Percentiles rank a stretch among this genome's conserved stretches.
These are phyloP conservation scores for Catocala sponsa DNA, from an alignment of 2,888 invertebrate genomes.

Conservation along the genomic window DNA sequence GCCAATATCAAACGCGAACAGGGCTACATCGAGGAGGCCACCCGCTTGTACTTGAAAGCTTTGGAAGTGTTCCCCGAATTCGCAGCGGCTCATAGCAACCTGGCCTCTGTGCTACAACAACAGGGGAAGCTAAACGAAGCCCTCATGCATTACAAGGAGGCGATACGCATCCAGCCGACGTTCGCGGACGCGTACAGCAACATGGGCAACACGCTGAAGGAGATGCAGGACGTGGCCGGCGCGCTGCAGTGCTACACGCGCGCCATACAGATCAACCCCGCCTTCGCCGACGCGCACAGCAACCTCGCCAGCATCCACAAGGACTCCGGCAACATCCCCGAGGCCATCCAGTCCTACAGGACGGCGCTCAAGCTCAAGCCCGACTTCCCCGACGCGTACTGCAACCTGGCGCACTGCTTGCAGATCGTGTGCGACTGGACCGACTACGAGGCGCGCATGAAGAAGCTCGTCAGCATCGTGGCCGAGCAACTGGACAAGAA, in stretches of 20 bases:
- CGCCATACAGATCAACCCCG: constrained; percentile 99
- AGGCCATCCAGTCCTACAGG: constrained; percentile 99
- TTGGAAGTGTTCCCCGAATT: constrained; percentile 99
- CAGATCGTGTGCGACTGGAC: constrained; percentile 99
- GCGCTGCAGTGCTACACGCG: constrained; percentile 99
- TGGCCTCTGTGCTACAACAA: constrained; percentile 99
- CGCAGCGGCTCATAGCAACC: constrained; percentile 99
- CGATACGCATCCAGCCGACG: constrained; percentile 99
- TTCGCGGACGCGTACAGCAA: constrained; percentile 99
- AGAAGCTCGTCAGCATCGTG: constrained; percentile 98
- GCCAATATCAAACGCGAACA: constrained; percentile 99
- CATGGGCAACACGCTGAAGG: constrained; percentile 99
- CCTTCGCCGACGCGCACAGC: constrained; percentile 99
- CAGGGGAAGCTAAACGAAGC: constrained; percentile 99
- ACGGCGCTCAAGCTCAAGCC: constrained; percentile 99
- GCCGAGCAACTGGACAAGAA: constrained; percentile 99
- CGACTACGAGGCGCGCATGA: constrained; percentile 98
- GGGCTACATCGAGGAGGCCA: constrained; percentile 99
- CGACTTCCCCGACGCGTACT: constrained; percentile 99
- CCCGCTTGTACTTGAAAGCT: constrained; percentile 97
- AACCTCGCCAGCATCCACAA: constrained; percentile 99
- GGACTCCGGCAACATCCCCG: constrained; percentile 99
- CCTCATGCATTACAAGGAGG: constrained; percentile 99
- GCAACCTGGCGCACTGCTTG: constrained; percentile 99
- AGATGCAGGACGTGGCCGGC: constrained; percentile 99